Base-by-base conservation (phyloP, 2,888 invertebrate species). In the Drosophila phalerata region DNA sequence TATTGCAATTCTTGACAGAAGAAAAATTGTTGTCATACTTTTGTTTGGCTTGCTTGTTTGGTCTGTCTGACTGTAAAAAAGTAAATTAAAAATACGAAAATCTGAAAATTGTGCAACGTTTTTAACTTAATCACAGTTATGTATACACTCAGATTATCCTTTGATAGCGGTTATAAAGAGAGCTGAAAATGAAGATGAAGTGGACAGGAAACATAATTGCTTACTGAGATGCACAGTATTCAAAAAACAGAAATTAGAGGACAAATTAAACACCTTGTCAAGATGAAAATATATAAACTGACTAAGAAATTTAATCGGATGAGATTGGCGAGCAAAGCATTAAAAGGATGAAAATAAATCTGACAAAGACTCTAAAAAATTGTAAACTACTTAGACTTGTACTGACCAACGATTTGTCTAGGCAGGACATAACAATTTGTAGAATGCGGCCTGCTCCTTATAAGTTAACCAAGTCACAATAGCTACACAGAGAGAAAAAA, bases 111-210 rank as follows among this genome's bases (percentile, higher is more conserved):
- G 73, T 73, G 83, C 71, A 69, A 63, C 67, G 69, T 61, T 66
- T 64, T 60, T 22, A 55, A 30, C 38, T 79, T 73, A 85, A 85
- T 85, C 85, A 79, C 73, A 79, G 67, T 67, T 48, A 55, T 67
- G 55, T 15, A 64, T 49, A 43, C 67, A 68, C 73, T 55, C 69
- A 72, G 83, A 81, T 83, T 77, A 47, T 64, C 48, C 45, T 53
- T 47, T 22, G 37, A 38, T 56, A 22, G 40, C 45, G 43, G 22
- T 40, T 55, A n/a, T 30, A 30, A 34, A 45, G 43, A 32, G 5
- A 37, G 9, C 9, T 6, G 10, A 25, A 15, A 38, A 52, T n/a
- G 2, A 19, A 11, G n/a, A 38, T n/a, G 25, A 47, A 47, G n/a
- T n/a, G n/a, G 10, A 32, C 13, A 25, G 40, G 11, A 17, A 32